Evolutionary conservation across 2,113 vertebrate genomes (phyloP).

Genomic region (Sinosuthora webbiana): DNA sequence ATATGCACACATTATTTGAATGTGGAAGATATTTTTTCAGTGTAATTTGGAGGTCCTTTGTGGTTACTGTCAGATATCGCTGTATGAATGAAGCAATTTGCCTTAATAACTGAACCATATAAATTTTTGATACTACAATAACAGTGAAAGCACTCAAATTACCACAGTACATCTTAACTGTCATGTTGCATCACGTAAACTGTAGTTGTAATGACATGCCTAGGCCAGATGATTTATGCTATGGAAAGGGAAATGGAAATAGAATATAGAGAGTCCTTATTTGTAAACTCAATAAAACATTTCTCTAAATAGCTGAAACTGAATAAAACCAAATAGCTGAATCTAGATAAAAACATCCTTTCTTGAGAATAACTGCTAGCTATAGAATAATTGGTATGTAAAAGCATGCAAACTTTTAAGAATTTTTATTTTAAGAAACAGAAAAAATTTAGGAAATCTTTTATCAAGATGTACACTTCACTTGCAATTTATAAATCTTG

Average conservation of each 20-base stretch:
- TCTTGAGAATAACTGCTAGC: conserved; percentile 20
- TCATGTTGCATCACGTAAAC: conserved; percentile 78
- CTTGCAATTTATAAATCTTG: not conserved
- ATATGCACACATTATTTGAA: conserved; percentile 67
- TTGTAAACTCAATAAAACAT: conserved; percentile 71
- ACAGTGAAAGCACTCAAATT: conserved; percentile 77
- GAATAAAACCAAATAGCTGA: conserved; percentile 52
- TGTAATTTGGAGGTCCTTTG: conserved; percentile 64
- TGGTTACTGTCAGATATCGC: conserved; percentile 69
- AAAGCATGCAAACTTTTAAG: not conserved
- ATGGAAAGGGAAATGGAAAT: conserved; percentile 71
- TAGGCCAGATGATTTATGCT: conserved; percentile 74
- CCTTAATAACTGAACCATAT: conserved; percentile 79
- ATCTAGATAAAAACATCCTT: conserved; percentile 36
- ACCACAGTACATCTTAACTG: conserved; percentile 79
- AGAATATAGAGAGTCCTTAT: conserved; percentile 68
- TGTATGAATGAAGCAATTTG: conserved; percentile 79
- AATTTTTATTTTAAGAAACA: not conserved
- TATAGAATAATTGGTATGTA: not conserved
- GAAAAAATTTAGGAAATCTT: not conserved
- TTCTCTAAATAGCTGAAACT: conserved; percentile 64
- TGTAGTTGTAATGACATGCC: conserved; percentile 72
- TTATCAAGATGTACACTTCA: not conserved
- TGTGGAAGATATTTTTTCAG: conserved; percentile 50
- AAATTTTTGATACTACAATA: conserved; percentile 81